Evolutionary conservation across 2,113 vertebrate species (phyloP).

Genomic region (Sapayoa aenigma): DNA sequence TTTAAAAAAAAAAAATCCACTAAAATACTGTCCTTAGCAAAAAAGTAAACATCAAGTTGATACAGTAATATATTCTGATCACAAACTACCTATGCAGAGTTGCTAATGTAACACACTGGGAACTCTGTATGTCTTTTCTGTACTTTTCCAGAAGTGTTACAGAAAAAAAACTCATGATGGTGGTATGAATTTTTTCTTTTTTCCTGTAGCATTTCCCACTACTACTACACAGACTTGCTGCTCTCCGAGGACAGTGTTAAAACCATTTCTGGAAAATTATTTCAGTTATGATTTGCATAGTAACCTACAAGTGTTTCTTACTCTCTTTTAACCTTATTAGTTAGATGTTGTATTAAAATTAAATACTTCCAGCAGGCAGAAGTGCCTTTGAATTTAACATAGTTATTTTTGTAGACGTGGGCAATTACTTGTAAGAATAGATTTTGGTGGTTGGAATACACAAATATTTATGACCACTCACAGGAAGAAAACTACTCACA

Average conservation of each 20-base stretch:
- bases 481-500: not conserved
- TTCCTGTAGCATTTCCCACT: not conserved
- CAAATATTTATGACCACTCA: not conserved
- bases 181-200: too few species aligned
- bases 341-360: constrained; percentile 51
- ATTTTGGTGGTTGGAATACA: not conserved
- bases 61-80: constrained; percentile 65
- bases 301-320: constrained; percentile 51
- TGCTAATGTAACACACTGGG: constrained; percentile 52
- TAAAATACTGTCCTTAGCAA: constrained; percentile 38
- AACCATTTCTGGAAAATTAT: constrained; percentile 61
- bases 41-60: constrained; percentile 48
- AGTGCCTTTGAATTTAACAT: constrained; percentile 60
- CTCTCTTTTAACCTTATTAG: constrained; percentile 49
- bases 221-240: not conserved
- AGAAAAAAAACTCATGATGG: not conserved
- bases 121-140: constrained; percentile 57
- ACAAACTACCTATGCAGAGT: constrained; percentile 57
- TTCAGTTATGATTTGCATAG: constrained; percentile 33
- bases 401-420: constrained; percentile 51
- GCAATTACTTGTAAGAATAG: constrained; percentile 45
- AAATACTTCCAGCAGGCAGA: constrained; percentile 53
- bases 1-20: not conserved
- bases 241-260: not conserved
- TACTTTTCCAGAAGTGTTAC: constrained; percentile 66